These are phyloP conservation scores for Prinia subflava DNA, from an alignment of 2,113 vertebrate genomes.

Conservation along the genomic window DNA sequence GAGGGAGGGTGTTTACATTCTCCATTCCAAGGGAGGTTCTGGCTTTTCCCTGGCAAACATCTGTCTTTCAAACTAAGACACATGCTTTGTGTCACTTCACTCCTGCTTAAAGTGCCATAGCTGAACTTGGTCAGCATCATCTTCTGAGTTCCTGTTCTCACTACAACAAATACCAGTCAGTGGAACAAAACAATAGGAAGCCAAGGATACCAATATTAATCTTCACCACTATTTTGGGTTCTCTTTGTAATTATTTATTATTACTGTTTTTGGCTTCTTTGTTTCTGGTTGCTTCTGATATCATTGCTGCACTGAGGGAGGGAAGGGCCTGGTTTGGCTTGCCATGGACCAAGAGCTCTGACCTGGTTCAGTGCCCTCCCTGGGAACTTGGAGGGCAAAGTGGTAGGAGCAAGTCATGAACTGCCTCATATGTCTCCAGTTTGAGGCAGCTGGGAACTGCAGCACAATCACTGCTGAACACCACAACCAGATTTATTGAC, in stretches of 20 bases:
- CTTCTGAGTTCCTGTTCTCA: neutral
- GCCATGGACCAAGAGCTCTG: neutral
- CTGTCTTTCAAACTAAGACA: too few relatives aligned
- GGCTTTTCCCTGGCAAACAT: too few relatives aligned
- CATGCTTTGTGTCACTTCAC: neutral
- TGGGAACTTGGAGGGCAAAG: constrained; percentile 5
- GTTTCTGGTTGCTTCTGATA: neutral
- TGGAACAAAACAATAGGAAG: neutral
- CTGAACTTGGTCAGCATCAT: neutral
- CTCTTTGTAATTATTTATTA: neutral
- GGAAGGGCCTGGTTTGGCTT: neutral
- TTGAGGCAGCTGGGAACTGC: neutral
- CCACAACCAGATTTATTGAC: constrained; percentile 21
- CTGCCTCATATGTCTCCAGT: neutral
- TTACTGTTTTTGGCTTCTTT: neutral
- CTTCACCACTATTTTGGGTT: neutral
- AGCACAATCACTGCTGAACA: neutral
- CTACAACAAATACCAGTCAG: neutral
- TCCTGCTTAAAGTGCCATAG: neutral
- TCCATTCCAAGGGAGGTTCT: too few relatives aligned
- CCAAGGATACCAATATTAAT: neutral
- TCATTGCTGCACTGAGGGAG: neutral
- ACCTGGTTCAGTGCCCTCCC: constrained; percentile 5
- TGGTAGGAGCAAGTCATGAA: neutral
- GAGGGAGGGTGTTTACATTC: too few relatives aligned